phyloP scores from a whole-genome alignment of 2,797 vertebrate species.

The Hozukius guyotensis region DNA sequence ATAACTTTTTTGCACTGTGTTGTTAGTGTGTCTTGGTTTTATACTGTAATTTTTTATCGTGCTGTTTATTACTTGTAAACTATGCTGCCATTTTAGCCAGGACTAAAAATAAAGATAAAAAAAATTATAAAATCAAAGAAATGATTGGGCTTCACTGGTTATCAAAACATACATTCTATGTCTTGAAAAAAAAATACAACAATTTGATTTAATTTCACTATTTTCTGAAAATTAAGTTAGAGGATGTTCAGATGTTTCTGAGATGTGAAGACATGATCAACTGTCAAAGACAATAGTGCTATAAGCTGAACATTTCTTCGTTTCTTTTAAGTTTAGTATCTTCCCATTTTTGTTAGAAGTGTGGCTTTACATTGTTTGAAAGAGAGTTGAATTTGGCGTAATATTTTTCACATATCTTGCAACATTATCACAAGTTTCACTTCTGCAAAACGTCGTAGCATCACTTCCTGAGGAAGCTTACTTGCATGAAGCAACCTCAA shows the following conservation, averaged over 20 bases:
- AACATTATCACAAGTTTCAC: constrained; percentile 59
- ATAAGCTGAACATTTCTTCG: not conserved
- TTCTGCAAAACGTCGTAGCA: constrained; percentile 51
- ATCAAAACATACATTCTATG: not conserved
- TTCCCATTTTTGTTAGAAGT: not conserved
- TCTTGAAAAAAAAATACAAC: not conserved
- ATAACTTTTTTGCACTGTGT: not conserved
- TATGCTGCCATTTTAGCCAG: not conserved
- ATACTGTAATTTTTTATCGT: not conserved
- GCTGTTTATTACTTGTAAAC: not conserved
- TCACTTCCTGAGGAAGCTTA: constrained; percentile 72
- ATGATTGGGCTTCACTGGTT: not conserved
- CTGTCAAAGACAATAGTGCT: not conserved
- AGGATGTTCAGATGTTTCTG: not conserved
- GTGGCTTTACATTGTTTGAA: not conserved
- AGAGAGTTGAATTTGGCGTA: not conserved
- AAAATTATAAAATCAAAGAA: not conserved
- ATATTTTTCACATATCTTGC: constrained; percentile 22
- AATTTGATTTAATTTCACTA: not conserved
- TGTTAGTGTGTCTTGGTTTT: not conserved
- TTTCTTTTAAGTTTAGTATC: not conserved
- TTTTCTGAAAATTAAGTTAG: not conserved
- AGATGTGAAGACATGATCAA: not conserved
- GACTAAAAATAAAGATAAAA: not conserved
- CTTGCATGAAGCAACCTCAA: constrained; percentile 3